Base-by-base conservation (phyloP, 2,797 vertebrate genomes). In the Synaphobranchus kaupii region DNA sequence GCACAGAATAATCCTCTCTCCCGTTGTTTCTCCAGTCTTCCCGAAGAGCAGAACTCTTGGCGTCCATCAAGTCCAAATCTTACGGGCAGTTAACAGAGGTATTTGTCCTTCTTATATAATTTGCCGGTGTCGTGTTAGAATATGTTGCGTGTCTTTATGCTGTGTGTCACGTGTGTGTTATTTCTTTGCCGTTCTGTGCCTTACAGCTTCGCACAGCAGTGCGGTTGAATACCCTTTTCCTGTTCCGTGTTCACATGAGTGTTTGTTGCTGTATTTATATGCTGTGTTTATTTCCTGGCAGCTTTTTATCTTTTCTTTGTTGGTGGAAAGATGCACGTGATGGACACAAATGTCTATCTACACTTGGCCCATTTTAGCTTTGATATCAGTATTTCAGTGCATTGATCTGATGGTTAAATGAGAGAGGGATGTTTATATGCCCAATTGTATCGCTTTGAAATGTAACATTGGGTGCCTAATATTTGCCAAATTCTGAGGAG, bases 21-120 rank as follows among this genome's bases (percentile, higher is more conserved):
- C 20, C 39, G 8, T 22, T 25, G 8, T 86, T 25, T 89, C 92
- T 89, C 2, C 92, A 99, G 98, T 93, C 95, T 85, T 97, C 96
- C 89, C 94, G 88, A 84, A 95, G 98, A 94, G 98, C 97, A 10
- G 91, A 31, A 84, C 93, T 94, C 17, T 92, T 99, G 76, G 96
- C 97, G 0, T 95, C 94, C 90, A 98, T 99, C 94, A 99, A 99
- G 85, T 96, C 96, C 0, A 97, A 89, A 84, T 97, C 97, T 0
- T 99, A 97, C 47, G 95, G 94, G 88, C 88, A 96, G 44, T 95
- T 95, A 56, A 54, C 90, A 87, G 95, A 97, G 97, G 98, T 99
- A 90, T 86, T 95, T 94, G 13, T 86, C 2, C 31, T 83, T 10
- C 31, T 83, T 68, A 25, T 5, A 31, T 15, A 13, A 0, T 83